Evolutionary conservation across 35 echinoderm and acorn worm species (phyloP).

Genomic region (Ophioderma brevispina): DNA sequence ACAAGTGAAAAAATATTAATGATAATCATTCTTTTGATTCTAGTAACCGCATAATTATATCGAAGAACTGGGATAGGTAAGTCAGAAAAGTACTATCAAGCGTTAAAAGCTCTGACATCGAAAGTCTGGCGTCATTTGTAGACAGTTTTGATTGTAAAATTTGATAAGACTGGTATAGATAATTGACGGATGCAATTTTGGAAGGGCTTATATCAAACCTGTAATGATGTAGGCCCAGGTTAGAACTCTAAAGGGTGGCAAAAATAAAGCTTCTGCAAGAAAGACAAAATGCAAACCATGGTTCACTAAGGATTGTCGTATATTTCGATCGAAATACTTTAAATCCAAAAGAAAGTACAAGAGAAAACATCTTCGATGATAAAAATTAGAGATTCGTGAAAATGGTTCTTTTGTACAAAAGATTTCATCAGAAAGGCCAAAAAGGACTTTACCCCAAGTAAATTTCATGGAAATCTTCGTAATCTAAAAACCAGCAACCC

Average conservation of each 20-base stretch:
- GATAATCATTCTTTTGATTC: background rate
- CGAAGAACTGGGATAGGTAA: slow-evolving; percentile 21
- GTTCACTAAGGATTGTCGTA: background rate
- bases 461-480: background rate
- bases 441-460: background rate
- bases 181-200: background rate
- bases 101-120: background rate
- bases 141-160: slow-evolving; percentile 19
- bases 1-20: background rate
- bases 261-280: background rate
- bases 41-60: background rate
- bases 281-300: background rate
- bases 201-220: background rate
- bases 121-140: background rate
- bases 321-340: background rate
- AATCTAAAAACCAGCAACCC: slow-evolving; percentile 5
- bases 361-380: background rate
- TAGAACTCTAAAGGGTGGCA: too few relatives aligned
- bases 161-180: background rate
- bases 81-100: background rate
- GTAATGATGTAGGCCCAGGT: background rate
- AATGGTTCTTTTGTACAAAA: background rate
- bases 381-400: background rate
- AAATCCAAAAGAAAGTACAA: slow-evolving; percentile 7
- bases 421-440: background rate